These are phyloP conservation scores for Matsumurasca onukii DNA, from an alignment of 1,140 invertebrate genomes.

Conservation along the genomic window DNA sequence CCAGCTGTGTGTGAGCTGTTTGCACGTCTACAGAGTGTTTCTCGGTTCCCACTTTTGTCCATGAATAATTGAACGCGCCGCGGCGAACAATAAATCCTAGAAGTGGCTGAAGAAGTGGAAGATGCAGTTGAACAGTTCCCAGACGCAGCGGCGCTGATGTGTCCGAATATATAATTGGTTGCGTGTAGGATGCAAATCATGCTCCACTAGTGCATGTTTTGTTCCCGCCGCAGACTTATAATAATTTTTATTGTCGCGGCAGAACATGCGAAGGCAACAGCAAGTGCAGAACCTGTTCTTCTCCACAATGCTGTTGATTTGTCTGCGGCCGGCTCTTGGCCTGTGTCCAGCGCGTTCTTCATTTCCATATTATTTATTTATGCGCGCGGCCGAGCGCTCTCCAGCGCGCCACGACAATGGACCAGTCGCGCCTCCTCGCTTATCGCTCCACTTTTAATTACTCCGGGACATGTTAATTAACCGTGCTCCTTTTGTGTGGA, in stretches of 20 bases:
- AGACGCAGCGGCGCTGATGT: neutral
- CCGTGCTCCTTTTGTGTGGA: constrained; percentile 19
- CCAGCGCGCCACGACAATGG: neutral
- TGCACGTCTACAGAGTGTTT: too few relatives aligned
- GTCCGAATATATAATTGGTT: constrained; percentile 25
- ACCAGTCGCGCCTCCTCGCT: neutral
- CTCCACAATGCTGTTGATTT: constrained; percentile 21
- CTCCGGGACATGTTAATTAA: constrained; percentile 21
- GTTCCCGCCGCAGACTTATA: constrained; percentile 15
- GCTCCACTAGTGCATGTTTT: constrained; percentile 17
- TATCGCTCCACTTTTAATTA: constrained; percentile 25
- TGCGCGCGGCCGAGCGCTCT: neutral
- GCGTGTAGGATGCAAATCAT: constrained; percentile 20
- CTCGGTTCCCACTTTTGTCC: too few relatives aligned
- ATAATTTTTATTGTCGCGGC: constrained; percentile 24
- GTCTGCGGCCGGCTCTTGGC: constrained; percentile 1
- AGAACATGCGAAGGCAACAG: neutral
- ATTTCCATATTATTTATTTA: constrained; percentile 28
- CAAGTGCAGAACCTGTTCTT: constrained; percentile 8
- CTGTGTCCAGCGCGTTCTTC: constrained; percentile 9
- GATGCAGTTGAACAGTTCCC: too few relatives aligned
- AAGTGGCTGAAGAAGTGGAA: too few relatives aligned
- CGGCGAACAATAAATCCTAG: too few relatives aligned
- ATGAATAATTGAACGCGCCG: too few relatives aligned
- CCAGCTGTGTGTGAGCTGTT: too few relatives aligned